Evolutionary conservation across 1,140 invertebrate species (phyloP).

Genomic region (Laupala kohalensis): DNA sequence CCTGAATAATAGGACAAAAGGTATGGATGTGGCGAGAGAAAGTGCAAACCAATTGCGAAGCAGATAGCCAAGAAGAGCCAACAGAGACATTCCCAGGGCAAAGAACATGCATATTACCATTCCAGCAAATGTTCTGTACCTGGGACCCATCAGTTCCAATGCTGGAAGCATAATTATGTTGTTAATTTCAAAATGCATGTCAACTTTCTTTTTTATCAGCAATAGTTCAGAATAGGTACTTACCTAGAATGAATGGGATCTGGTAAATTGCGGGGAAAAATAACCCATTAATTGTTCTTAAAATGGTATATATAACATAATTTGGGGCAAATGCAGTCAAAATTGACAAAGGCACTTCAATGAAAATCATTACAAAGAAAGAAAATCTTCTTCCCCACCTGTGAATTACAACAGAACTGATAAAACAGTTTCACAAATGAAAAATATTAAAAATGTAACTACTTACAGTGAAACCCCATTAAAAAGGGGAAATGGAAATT

Average conservation of each 20-base stretch:
- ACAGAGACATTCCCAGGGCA: slow-evolving; percentile 46
- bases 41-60: slow-evolving; percentile 50
- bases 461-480: too few relatives aligned
- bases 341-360: slow-evolving; percentile 52
- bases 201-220: slow-evolving; percentile 17
- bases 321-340: slow-evolving; percentile 51
- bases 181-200: slow-evolving; percentile 1
- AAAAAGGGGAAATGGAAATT: too few relatives aligned
- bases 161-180: slow-evolving; percentile 23
- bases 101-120: slow-evolving; percentile 55
- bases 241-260: slow-evolving; percentile 50
- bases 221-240: background rate
- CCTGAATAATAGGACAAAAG: slow-evolving; percentile 48
- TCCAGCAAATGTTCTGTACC: slow-evolving; percentile 49
- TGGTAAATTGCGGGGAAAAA: slow-evolving; percentile 59
- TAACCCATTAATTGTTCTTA: slow-evolving; percentile 49
- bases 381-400: slow-evolving; percentile 55
- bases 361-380: slow-evolving; percentile 49
- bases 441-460: too few relatives aligned
- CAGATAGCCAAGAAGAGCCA: slow-evolving; percentile 46
- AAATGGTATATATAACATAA: slow-evolving; percentile 45
- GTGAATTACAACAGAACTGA: too few relatives aligned
- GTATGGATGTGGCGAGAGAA: slow-evolving; percentile 51
- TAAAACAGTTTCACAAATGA: too few relatives aligned
- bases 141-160: slow-evolving; percentile 52